phyloP scores from a whole-genome alignment of 1,140 invertebrate genomes.

The Orchesella cincta region DNA sequence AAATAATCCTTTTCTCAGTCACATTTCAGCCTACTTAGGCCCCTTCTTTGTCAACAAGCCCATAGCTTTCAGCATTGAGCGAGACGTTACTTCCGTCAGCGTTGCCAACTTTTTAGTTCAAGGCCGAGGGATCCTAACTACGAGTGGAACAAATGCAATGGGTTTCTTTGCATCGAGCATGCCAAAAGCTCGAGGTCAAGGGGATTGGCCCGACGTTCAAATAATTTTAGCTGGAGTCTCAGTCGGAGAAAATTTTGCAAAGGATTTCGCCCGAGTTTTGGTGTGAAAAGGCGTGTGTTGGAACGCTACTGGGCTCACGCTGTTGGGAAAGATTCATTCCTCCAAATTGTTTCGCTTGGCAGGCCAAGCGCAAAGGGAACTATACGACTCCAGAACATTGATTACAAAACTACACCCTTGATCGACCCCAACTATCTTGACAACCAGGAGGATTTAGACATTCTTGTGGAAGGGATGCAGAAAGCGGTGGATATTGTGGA shows the following conservation, averaged over 20 bases:
- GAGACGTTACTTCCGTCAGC: conserved; percentile 27
- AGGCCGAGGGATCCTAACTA: conserved; percentile 34
- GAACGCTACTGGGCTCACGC: conserved; percentile 35
- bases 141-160: conserved; percentile 33
- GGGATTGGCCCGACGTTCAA: conserved; percentile 46
- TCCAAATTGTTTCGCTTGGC: conserved; percentile 1
- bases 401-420: conserved; percentile 7
- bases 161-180: conserved; percentile 24
- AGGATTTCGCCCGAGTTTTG: conserved; percentile 24
- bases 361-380: conserved; percentile 27
- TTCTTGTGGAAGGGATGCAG: conserved; percentile 37
- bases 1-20: too few species aligned
- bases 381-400: conserved; percentile 21
- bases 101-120: conserved; percentile 12
- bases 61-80: conserved; percentile 31
- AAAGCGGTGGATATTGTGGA: conserved; percentile 39
- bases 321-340: conserved; percentile 33
- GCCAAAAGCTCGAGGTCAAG: conserved; percentile 35
- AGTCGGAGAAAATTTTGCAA: conserved; percentile 23
- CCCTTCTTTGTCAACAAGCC: conserved; percentile 39
- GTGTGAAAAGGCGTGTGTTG: conserved; percentile 29
- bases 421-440: conserved; percentile 42
- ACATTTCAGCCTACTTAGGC: conserved; percentile 40
- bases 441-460: conserved; percentile 34
- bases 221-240: conserved; percentile 30